These are phyloP conservation scores for Phoebastria nigripes DNA, from an alignment of 2,797 vertebrate genomes.

Conservation along the genomic window DNA sequence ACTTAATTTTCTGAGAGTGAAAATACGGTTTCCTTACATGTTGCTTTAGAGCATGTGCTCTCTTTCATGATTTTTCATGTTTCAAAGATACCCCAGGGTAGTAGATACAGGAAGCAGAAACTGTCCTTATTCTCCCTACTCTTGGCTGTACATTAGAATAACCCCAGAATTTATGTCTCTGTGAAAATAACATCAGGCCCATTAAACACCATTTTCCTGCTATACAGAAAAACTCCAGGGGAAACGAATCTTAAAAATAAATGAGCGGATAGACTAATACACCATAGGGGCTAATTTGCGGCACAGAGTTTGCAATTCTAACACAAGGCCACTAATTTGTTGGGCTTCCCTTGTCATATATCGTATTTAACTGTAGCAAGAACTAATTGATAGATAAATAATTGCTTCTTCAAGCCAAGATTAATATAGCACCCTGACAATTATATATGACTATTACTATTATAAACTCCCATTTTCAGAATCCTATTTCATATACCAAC, in stretches of 20 bases:
- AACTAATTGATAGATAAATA: neutral
- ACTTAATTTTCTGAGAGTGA: neutral
- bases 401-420: neutral
- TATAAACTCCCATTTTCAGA: neutral
- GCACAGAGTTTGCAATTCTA: neutral
- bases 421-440: neutral
- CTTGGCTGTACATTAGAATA: neutral
- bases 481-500: neutral
- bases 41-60: neutral
- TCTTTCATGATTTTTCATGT: neutral
- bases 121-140: neutral
- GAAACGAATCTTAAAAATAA: constrained; percentile 33
- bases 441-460: neutral
- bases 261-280: neutral
- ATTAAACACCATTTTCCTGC: neutral
- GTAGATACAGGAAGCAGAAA: neutral
- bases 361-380: neutral
- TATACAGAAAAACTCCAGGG: neutral
- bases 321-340: neutral
- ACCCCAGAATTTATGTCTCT: neutral
- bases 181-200: neutral
- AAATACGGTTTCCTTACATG: neutral
- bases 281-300: neutral
- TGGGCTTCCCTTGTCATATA: neutral
- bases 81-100: neutral